Percentiles rank a stretch among this genome's conserved stretches.
Conservation (phyloP, 2,888 invertebrate species). For the Ophion ventricosus region DNA sequence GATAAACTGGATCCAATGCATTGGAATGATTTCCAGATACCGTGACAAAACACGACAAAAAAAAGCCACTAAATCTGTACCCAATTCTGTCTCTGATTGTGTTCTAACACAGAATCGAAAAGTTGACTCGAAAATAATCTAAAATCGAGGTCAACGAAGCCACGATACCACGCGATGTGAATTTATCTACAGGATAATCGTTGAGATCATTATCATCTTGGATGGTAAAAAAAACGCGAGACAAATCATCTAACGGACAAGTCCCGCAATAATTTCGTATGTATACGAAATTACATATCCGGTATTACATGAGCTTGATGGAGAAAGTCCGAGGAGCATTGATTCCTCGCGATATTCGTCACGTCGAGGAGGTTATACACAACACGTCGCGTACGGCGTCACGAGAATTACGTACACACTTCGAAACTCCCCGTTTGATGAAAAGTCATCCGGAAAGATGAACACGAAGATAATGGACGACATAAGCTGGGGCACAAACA, state of each 20-base stretch:
- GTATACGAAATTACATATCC: constrained; percentile 34
- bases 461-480: background rate
- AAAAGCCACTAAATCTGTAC: too few species aligned
- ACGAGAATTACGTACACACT: constrained; percentile 18
- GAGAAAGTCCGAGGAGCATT: constrained; percentile 57
- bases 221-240: background rate
- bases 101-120: too few species aligned
- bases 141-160: too few species aligned
- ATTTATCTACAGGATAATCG: background rate
- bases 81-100: too few species aligned
- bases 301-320: constrained; percentile 42
- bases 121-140: too few species aligned
- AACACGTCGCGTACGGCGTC: background rate
- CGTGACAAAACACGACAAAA: too few species aligned
- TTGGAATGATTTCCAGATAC: too few species aligned
- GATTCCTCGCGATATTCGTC: constrained; percentile 55
- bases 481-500: constrained; percentile 10
- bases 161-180: too few species aligned
- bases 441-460: constrained; percentile 56
- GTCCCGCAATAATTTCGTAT: constrained; percentile 33
- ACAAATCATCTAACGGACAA: constrained; percentile 31
- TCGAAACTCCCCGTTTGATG: constrained; percentile 42
- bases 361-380: constrained; percentile 42
- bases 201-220: constrained; percentile 17
- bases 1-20: too few species aligned